Conservation (phyloP, 2,797 vertebrate genomes). For the Iguana delicatissima region DNA sequence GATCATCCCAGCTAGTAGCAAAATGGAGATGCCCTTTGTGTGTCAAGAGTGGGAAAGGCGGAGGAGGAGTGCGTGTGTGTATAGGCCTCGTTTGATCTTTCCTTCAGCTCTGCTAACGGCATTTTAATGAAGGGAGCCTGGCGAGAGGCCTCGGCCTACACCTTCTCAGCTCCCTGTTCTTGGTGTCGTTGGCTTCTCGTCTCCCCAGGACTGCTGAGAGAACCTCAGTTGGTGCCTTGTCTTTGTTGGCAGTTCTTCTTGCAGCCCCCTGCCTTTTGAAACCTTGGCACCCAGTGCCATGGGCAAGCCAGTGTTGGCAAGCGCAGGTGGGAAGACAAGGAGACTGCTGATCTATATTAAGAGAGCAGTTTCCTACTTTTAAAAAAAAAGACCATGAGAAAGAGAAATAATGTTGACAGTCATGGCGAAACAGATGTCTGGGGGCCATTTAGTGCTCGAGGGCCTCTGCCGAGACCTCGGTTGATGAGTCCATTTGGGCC, state of each 20-base stretch:
- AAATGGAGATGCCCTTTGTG: neutral
- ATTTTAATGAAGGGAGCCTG: constrained; percentile 30
- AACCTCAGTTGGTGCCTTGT: neutral
- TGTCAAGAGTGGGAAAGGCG: neutral
- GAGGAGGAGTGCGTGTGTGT: neutral
- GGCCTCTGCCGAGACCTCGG: rapidly evolving
- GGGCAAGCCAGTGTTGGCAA: neutral
- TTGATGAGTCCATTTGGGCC: neutral
- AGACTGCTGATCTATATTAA: neutral
- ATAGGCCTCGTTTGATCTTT: neutral
- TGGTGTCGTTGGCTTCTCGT: neutral
- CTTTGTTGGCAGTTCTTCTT: neutral
- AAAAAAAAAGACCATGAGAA: no score
- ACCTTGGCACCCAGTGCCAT: neutral
- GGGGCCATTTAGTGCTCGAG: rapidly evolving
- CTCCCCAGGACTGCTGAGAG: neutral
- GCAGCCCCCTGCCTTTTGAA: neutral
- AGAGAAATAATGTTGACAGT: neutral
- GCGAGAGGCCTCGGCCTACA: neutral
- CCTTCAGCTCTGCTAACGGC: neutral
- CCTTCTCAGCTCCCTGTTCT: neutral
- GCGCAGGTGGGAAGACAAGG: no score
- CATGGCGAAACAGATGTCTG: rapidly evolving
- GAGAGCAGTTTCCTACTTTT: neutral
- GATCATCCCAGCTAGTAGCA: neutral